Evolutionary conservation across 2,888 invertebrate species (phyloP), one percentile per base, ranked within the genome.

Genomic region (Tetheella fluctuosa): DNA sequence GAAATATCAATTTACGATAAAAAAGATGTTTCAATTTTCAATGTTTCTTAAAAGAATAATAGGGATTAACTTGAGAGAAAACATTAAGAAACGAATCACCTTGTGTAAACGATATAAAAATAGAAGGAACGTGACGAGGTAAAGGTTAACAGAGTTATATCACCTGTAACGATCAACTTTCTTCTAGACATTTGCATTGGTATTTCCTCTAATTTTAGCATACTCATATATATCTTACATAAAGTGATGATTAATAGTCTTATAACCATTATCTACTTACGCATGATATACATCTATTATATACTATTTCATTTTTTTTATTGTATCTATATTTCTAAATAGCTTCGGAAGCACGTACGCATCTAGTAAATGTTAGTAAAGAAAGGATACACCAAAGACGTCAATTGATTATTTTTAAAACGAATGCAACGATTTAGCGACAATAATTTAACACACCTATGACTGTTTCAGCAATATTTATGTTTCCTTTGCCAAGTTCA

Each of bases 381-480:
- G 13, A 48, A 20, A 48, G 20, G 8, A 48, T 48, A 48, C 15
- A 10, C 10, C 0, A 20, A 48, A 48, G 48, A 48, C 48, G 48
- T 48, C 23, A 59, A 28, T 42, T 23, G 28, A 1, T 25, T 57
- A 48, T 54, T 23, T 54, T 15, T 25, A 23, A 20, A 48, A 42
- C 42, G 5, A 48, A 20, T 48, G 20, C 17, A 57, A 62, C 67
- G 64, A 68, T 78, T 71, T 71, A 71, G 67, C 67, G 76, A 80
- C 77, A 80, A 79, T 76, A 79, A 80, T 81, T 74, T 74, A 79
- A 78, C 81, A 85, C 79, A 79, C 80, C 80, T 80, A 83, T 81
- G 84, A 83, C 74, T 79, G 79, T 80, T 77, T 79, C 76, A 73
- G 70, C 73, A 81, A 86, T 89, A 89, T 90, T 90, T 89, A 89